phyloP scores from a whole-genome alignment of 1,140 invertebrate species.

The Brachionus asplanchnoidis region DNA sequence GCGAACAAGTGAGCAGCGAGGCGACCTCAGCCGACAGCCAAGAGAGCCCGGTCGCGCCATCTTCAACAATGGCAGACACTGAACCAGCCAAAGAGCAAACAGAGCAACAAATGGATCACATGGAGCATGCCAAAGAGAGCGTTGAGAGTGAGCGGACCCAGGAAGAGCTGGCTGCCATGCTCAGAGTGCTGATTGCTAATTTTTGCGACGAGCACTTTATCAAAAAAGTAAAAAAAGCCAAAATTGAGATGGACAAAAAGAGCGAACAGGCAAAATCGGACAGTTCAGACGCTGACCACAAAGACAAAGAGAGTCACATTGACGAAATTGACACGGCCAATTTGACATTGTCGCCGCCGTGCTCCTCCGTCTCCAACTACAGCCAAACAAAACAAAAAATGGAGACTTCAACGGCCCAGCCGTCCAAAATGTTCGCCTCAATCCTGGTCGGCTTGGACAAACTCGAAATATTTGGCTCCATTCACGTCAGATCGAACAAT shows the following conservation, averaged over 20 bases:
- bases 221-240: slow-evolving; percentile 24
- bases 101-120: no score
- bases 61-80: neutral
- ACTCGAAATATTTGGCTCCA: slow-evolving; percentile 39
- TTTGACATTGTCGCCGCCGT: slow-evolving; percentile 13
- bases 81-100: neutral
- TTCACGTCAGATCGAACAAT: slow-evolving; percentile 40
- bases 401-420: no score
- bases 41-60: neutral
- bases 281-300: neutral
- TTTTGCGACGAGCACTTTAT: slow-evolving; percentile 36
- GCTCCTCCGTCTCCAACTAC: neutral
- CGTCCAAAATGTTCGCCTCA: neutral
- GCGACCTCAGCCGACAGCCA: neutral
- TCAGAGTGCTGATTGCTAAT: slow-evolving; percentile 23
- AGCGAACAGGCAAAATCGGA: neutral
- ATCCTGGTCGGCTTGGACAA: neutral
- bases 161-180: slow-evolving; percentile 29
- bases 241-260: neutral
- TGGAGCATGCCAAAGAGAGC: neutral
- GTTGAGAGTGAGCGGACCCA: neutral
- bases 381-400: neutral
- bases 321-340: slow-evolving; percentile 10
- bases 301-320: neutral
- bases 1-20: neutral